These are phyloP conservation scores for Apteryx owenii DNA, from an alignment of 2,113 vertebrate genomes.

Conservation along the genomic window DNA sequence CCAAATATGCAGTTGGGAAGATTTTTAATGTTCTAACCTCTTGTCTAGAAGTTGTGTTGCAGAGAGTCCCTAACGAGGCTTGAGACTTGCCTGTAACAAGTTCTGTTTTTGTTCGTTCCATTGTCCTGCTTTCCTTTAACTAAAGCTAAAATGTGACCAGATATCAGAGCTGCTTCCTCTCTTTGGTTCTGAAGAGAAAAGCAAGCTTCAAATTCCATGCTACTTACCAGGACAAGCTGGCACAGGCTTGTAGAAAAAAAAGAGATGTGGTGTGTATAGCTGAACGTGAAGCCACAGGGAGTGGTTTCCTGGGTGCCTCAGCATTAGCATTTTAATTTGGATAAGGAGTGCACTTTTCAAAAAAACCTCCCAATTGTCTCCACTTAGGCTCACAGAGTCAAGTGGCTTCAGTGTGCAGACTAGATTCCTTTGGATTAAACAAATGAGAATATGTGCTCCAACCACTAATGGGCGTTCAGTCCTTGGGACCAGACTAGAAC, in stretches of 20 bases:
- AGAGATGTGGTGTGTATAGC: not conserved
- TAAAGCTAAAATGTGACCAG: not conserved
- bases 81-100: not conserved
- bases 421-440: not conserved
- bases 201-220: not conserved
- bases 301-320: not conserved
- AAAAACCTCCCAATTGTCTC: constrained; percentile 22
- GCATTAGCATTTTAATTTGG: constrained; percentile 1
- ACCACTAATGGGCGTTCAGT: not conserved
- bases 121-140: not conserved
- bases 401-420: not conserved
- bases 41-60: not conserved
- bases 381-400: not conserved
- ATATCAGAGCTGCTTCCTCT: not conserved
- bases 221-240: not conserved
- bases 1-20: rapidly evolving
- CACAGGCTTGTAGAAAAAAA: not conserved
- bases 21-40: not conserved
- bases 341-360: not conserved
- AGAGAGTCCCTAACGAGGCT: not conserved
- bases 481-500: not conserved
- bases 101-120: not conserved
- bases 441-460: not conserved
- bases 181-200: not conserved
- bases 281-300: constrained; percentile 2